Evolutionary conservation across 2,113 vertebrate species (phyloP).

Genomic region (Antechinus flavipes): DNA sequence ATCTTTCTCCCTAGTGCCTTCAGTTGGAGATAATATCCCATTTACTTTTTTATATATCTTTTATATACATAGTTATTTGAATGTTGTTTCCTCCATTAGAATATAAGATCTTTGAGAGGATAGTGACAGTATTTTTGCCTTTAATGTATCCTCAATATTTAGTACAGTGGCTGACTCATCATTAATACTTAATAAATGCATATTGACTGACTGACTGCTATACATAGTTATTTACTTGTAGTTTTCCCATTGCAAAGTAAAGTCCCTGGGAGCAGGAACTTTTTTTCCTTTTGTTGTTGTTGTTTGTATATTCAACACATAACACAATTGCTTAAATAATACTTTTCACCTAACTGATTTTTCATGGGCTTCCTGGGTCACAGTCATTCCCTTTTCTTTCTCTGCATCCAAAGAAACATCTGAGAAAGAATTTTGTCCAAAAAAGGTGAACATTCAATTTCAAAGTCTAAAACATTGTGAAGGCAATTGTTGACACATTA

Average conservation of each 20-base stretch:
- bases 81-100: not conserved
- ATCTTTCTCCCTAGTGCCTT: not conserved
- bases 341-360: not conserved
- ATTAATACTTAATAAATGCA: not conserved
- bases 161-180: not conserved
- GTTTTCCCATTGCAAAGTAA: not conserved
- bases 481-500: conserved; percentile 51
- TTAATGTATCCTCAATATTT: not conserved
- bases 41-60: not conserved
- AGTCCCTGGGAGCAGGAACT: not conserved
- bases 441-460: not conserved
- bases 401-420: not conserved
- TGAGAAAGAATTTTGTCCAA: not conserved
- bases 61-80: not conserved
- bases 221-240: not conserved
- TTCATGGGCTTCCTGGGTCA: not conserved
- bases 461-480: not conserved
- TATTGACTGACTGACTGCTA: not conserved
- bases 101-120: not conserved
- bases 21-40: not conserved
- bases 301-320: not conserved
- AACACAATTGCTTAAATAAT: not conserved
- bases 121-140: not conserved
- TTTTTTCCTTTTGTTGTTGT: not conserved
- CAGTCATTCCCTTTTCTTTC: not conserved